Evolutionary conservation across 2,888 invertebrate species (phyloP), one percentile per base, ranked within the genome.

Genomic region (Plebejus melissa): DNA sequence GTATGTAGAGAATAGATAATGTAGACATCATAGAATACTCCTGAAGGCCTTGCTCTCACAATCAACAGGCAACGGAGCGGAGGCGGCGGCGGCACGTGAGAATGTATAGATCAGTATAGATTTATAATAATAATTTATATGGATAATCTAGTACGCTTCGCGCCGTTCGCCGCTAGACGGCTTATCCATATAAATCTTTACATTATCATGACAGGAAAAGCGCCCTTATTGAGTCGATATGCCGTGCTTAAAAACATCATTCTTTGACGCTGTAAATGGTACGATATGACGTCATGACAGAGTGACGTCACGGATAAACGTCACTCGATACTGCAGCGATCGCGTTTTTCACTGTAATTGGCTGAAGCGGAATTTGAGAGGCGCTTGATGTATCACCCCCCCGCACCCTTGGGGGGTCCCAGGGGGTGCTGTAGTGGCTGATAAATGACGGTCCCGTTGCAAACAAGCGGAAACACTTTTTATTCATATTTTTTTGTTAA

Each of bases 281-380:
- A 4, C 9, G 3, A 11, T 36, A 65, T 65, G 65, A 32, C 65
- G 32, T 36, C 32, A 65, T 65, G 32, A 65, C 65, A 65, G 4
- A 65, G 32, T 13, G 65, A 65, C 65, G 65, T 13, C 65, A 16
- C 65, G 32, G 32, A 65, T 65, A 71, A 71, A 71, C 41, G 71
- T 46, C 81, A 82, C 72, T 54, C 32, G 50, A 72, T 28, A 83
- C 82, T 83, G 79, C 78, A 79, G 75, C 84, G 84, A 82, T 79
- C 81, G 81, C 80, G 80, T 89, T 88, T 90, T 87, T 90, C 90
- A 89, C 80, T 82, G 83, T 90, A 90, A 90, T 90, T 90, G 89
- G 89, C 84, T 80, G 80, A 79, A 82, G 82, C 78, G 80, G 85
- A 87, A 89, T 88, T 87, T 85, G 89, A 90, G 88, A 85, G 82